phyloP scores from a whole-genome alignment of 2,113 vertebrate genomes.

The Uropsilus gracilis region DNA sequence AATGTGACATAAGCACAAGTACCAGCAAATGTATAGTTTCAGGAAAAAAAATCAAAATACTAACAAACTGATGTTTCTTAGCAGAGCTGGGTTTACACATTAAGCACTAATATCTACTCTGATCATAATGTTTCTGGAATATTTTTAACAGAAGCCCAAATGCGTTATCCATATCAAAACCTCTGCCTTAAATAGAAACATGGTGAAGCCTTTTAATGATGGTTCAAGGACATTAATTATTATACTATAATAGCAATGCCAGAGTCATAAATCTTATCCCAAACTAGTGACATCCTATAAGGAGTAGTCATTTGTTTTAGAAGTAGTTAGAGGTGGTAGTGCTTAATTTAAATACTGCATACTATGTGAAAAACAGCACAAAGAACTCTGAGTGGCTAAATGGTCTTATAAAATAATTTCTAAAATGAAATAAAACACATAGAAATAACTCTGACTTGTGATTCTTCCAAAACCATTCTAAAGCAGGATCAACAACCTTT shows the following conservation, averaged over 20 bases:
- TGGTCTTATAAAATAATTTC: not conserved
- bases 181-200: not conserved
- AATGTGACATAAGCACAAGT: not conserved
- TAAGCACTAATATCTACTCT: not conserved
- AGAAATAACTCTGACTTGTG: not conserved
- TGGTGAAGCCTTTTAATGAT: not conserved
- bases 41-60: not conserved
- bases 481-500: not conserved
- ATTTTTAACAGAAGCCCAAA: not conserved
- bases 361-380: not conserved
- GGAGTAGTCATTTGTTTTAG: not conserved
- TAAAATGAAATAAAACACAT: not conserved
- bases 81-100: not conserved
- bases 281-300: not conserved
- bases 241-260: not conserved
- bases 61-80: not conserved
- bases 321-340: not conserved
- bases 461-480: not conserved
- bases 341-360: no score
- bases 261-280: not conserved
- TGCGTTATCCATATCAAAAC: not conserved
- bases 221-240: not conserved
- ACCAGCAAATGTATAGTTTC: not conserved
- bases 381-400: not conserved
- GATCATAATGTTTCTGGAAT: not conserved